These are phyloP conservation scores for Malurus cyaneus DNA, from an alignment of 2,113 vertebrate genomes.

Conservation along the genomic window DNA sequence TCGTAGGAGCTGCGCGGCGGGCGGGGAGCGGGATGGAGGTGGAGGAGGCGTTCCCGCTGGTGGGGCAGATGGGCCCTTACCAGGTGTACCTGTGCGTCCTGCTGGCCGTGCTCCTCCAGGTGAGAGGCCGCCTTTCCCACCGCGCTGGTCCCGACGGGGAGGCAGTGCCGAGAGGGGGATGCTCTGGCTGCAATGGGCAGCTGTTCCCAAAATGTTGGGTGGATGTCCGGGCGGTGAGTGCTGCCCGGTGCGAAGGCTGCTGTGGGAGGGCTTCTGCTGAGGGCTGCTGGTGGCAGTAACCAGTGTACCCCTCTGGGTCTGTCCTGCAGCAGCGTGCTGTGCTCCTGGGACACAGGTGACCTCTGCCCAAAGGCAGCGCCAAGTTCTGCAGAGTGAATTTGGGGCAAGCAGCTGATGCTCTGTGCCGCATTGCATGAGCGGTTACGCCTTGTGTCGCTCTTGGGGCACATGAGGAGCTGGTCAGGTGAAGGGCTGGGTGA, in stretches of 20 bases:
- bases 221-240: neutral
- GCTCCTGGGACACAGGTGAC: neutral
- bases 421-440: neutral
- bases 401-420: neutral
- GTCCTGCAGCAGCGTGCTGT: no score
- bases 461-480: neutral
- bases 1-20: neutral
- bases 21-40: slow-evolving; percentile 69
- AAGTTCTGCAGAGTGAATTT: neutral
- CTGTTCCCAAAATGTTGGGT: neutral
- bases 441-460: rapidly evolving
- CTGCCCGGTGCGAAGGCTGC: neutral
- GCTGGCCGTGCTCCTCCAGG: slow-evolving; percentile 78
- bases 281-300: neutral
- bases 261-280: neutral
- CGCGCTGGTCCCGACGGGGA: neutral
- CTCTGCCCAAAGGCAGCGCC: neutral
- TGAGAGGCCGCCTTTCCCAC: slow-evolving; percentile 37
- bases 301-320: neutral
- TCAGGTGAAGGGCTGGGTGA: neutral
- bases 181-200: neutral
- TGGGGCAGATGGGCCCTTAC: slow-evolving; percentile 79
- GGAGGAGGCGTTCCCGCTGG: slow-evolving; percentile 76
- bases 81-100: slow-evolving; percentile 79
- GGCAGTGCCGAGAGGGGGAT: neutral